These are phyloP conservation scores for Tachypleus tridentatus DNA, from an alignment of 1,140 invertebrate genomes.

Conservation along the genomic window DNA sequence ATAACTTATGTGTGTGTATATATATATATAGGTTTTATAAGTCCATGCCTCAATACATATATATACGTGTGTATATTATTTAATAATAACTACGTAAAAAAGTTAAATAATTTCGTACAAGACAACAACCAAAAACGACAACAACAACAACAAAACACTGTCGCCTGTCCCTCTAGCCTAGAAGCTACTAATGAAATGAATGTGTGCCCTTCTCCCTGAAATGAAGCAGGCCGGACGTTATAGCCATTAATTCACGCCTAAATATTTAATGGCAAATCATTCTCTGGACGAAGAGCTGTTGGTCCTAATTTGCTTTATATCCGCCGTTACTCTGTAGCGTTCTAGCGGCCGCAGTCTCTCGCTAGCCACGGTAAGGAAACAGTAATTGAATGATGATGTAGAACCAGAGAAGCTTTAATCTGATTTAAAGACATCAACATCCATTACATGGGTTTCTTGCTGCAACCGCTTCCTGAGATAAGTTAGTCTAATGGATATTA, in stretches of 20 bases:
- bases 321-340: neutral
- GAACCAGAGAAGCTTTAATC: conserved; percentile 20
- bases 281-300: conserved; percentile 18
- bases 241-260: conserved; percentile 20
- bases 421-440: conserved; percentile 21
- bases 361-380: conserved; percentile 10
- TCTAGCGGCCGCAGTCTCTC: conserved; percentile 8
- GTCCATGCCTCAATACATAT: too few species aligned
- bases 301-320: conserved; percentile 19
- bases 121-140: too few species aligned
- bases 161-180: too few species aligned
- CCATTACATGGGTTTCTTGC: conserved; percentile 17
- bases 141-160: too few species aligned
- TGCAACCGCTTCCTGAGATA: conserved; percentile 13
- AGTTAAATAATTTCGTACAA: too few species aligned
- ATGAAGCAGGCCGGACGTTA: too few species aligned
- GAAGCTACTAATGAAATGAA: too few species aligned
- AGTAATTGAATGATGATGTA: conserved; percentile 21
- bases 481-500: conserved; percentile 19
- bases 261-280: conserved; percentile 22
- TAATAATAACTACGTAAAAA: too few species aligned
- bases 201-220: too few species aligned
- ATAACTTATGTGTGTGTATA: too few species aligned
- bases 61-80: too few species aligned
- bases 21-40: too few species aligned